phyloP scores from a whole-genome alignment of 2,797 vertebrate genomes.

The Crocodylus rhombifer region DNA sequence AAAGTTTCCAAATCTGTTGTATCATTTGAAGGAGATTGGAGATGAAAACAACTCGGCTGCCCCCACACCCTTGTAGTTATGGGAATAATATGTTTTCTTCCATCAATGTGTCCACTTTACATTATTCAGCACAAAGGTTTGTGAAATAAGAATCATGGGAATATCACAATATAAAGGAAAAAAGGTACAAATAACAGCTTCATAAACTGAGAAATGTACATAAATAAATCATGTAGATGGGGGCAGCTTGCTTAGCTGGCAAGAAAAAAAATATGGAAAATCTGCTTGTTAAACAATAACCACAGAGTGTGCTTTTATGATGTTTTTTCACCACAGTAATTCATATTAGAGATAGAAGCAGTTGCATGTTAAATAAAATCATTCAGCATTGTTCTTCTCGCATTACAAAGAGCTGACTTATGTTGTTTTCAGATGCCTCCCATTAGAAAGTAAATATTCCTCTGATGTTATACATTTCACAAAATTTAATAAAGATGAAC shows the following conservation, averaged over 20 bases:
- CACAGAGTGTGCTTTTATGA: slow-evolving; percentile 87
- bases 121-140: slow-evolving; percentile 87
- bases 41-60: slow-evolving; percentile 53
- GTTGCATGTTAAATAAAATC: slow-evolving; percentile 88
- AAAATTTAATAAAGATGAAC: slow-evolving; percentile 84
- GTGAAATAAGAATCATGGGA: slow-evolving; percentile 86
- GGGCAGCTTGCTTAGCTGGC: slow-evolving; percentile 87
- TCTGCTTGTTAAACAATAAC: slow-evolving; percentile 91
- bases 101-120: slow-evolving; percentile 81
- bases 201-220: slow-evolving; percentile 87
- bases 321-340: slow-evolving; percentile 86
- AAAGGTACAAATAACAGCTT: slow-evolving; percentile 88
- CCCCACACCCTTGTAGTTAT: slow-evolving; percentile 61
- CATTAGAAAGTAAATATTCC: slow-evolving; percentile 87
- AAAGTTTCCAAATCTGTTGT: slow-evolving; percentile 58
- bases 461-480: slow-evolving; percentile 82
- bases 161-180: slow-evolving; percentile 84
- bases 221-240: slow-evolving; percentile 90
- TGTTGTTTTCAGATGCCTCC: slow-evolving; percentile 85
- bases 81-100: slow-evolving; percentile 78
- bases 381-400: slow-evolving; percentile 83
- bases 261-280: slow-evolving; percentile 87
- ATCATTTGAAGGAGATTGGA: slow-evolving; percentile 38
- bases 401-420: slow-evolving; percentile 87
- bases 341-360: slow-evolving; percentile 87